Base-by-base conservation (phyloP, 2,113 vertebrate genomes). In the Rhinogobius similis region DNA sequence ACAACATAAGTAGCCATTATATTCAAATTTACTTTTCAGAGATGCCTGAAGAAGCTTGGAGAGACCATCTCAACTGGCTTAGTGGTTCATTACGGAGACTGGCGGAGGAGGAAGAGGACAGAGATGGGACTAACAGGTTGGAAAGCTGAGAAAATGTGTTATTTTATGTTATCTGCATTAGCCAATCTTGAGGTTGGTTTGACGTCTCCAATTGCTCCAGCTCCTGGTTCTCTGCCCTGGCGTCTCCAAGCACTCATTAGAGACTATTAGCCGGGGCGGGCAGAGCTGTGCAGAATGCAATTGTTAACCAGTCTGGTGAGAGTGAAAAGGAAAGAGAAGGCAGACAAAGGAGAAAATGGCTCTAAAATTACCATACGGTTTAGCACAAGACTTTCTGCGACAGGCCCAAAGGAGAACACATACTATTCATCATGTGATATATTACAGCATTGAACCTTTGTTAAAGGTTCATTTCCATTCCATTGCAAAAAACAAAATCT, bases 11-110 rank as follows among this genome's bases (percentile, higher is more conserved):
- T 61, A 23, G 56, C 67, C 24, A 77, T 48, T 66, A 27, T 62
- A 20, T 39, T n/a, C 70, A 38, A 68, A 72, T 61, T 5, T 85
- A 62, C 72, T 65, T 59, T 76, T 43, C 86, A 98, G 97, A 94
- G 44, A 80, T 94, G 78, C 91, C 94, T 65, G 53, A 48, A 77
- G 66, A 75, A 14, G 86, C 77, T 1, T 91, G 92, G 92, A 80
- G 71, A 76, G 91, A 89, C 63, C 93, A 95, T 59, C 82, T 98
- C 85, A 89, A 82, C 76, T 90, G 76, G 73, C 86, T 97, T 86
- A 93, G 91, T 0, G 70, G 88, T 78, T 93, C 88, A 67, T 86
- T 99, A 65, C 94, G 84, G 83, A 84, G 81, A 68, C 67, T 91
- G 64, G 81, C 89, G 46, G 92, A 94, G 86, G 92, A 91, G 56